Evolutionary conservation across 2,888 invertebrate genomes (phyloP).

Genomic region (Macropis europaea): DNA sequence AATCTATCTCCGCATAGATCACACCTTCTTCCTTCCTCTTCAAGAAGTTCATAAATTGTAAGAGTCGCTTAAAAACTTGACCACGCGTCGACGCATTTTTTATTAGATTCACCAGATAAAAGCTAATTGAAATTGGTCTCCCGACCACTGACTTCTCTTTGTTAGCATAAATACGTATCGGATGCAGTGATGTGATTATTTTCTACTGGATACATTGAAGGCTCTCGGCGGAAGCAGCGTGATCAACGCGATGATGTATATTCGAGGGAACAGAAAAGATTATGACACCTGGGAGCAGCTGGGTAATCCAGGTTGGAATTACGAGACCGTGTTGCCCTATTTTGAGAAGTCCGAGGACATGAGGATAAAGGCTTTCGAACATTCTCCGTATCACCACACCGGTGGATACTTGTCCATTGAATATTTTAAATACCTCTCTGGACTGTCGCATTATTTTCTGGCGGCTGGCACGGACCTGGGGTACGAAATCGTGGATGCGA

Average conservation of each 20-base stretch:
- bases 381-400: slow-evolving; percentile 85
- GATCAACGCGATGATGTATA: slow-evolving; percentile 94
- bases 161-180: too few relatives aligned
- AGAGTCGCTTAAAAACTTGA: too few relatives aligned
- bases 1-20: too few relatives aligned
- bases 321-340: slow-evolving; percentile 87
- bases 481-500: slow-evolving; percentile 86
- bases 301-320: slow-evolving; percentile 91
- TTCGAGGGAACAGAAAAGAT: slow-evolving; percentile 90
- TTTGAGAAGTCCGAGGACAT: slow-evolving; percentile 91
- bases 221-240: slow-evolving; percentile 87
- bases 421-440: slow-evolving; percentile 84
- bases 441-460: slow-evolving; percentile 86
- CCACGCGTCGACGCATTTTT: too few relatives aligned
- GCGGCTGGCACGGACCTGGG: slow-evolving; percentile 86
- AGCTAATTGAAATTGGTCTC: too few relatives aligned
- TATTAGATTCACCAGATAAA: too few relatives aligned
- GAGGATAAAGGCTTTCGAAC: slow-evolving; percentile 83
- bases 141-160: too few relatives aligned
- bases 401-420: slow-evolving; percentile 89
- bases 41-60: too few relatives aligned
- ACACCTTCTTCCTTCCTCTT: too few relatives aligned
- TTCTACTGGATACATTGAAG: too few relatives aligned
- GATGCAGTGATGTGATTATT: background rate
- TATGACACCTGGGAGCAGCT: slow-evolving; percentile 91